Base-by-base conservation (phyloP, 2,797 vertebrate species). In the Hypotaenidia okinawae region DNA sequence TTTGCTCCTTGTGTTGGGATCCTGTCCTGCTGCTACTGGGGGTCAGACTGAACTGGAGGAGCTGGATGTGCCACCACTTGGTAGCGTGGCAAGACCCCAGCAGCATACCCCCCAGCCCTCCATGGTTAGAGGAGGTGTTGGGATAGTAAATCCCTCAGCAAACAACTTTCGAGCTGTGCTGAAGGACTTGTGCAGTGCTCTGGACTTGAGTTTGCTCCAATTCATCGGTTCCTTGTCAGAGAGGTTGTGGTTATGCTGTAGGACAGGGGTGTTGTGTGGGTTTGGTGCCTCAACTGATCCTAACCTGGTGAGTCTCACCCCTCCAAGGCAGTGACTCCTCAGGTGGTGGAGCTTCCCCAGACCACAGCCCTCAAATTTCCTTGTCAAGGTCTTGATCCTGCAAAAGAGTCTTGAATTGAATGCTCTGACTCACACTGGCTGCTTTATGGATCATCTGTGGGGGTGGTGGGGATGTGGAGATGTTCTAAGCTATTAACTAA, bases 191-290 rank as follows among this genome's bases (percentile, higher is more conserved):
- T 11, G 64, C 25, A 5, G 0, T 2, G 15, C 33, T 0, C 9
- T 16, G 43, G 2, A 16, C 43, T 16, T 5, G 2, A 10, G 54
- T 19, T 62, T 6, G 13, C 32, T 85, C 11, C 3, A 7, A 0
- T 4, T 19, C 2, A 0, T 3, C 5, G 0, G 16, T 13, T 49
- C 0, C 1, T 37, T 45, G 54, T 13, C 0, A 0, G 17, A 25
- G 58, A 23, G 3, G n/a, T 21, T 0, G 2, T 22, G 79, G 28
- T 0, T 81, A 21, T 24, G 19, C 19, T 45, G 64, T 24, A 18
- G 77, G 33, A 5, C 0, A 2, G 54, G 37, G n/a, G 2, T 6
- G 19, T 18, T 69, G 11, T 0, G 1, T 32, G 64, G 47, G 9
- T 32, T 87, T 63, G 28, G 59, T 58, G 72, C 39, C 27, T 47